phyloP scores from a whole-genome alignment of 2,113 vertebrate species.

The Hystrix brachyura region DNA sequence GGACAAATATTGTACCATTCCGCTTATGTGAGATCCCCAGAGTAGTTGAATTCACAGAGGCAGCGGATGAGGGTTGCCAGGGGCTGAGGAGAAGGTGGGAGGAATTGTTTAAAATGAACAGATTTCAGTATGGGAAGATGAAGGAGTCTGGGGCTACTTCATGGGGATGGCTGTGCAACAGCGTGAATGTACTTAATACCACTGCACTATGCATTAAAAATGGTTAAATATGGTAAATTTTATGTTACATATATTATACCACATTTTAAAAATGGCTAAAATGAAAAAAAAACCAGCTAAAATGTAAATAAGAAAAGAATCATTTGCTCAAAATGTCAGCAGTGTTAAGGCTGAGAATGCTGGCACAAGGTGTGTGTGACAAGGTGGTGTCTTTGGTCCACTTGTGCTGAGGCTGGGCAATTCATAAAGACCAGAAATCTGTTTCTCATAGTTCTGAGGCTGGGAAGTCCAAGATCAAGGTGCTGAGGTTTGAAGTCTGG shows the following conservation, averaged over 20 bases:
- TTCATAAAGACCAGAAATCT: too few relatives aligned
- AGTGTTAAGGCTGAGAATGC: not conserved
- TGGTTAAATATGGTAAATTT: not conserved
- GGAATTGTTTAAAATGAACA: not conserved
- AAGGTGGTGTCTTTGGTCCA: not conserved
- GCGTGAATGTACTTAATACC: too few relatives aligned
- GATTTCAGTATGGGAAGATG: not conserved
- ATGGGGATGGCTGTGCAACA: not conserved
- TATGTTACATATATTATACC: not conserved
- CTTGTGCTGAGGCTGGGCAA: too few relatives aligned
- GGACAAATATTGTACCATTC: rapidly evolving
- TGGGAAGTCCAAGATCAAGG: not conserved
- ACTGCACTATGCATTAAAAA: not conserved
- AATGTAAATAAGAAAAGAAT: not conserved
- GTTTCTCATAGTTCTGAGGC: not conserved
- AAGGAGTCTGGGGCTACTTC: not conserved
- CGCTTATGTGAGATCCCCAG: rapidly evolving
- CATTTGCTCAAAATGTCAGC: not conserved
- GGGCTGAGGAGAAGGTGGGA: not conserved
- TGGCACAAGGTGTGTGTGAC: rapidly evolving
- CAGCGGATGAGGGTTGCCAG: rapidly evolving
- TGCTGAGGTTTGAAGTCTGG: too few relatives aligned
- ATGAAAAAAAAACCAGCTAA: not conserved
- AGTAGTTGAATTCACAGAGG: not conserved
- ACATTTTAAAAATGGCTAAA: not conserved